Percentiles rank a stretch among this genome's conserved stretches.
These are phyloP conservation scores for Dendrolimus houi DNA, from an alignment of 2,888 invertebrate species.

Conservation along the genomic window DNA sequence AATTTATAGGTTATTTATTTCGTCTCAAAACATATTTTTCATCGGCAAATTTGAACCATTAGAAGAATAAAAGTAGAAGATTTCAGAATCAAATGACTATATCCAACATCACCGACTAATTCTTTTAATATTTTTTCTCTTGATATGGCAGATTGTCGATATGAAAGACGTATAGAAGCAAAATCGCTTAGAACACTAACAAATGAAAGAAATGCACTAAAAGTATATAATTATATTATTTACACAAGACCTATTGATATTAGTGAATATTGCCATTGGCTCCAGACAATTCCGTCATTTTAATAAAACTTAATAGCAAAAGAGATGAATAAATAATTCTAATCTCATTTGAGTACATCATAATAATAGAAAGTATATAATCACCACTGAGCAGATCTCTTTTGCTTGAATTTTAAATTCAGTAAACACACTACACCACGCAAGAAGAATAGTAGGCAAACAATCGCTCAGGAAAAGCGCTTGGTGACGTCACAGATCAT, in stretches of 20 bases:
- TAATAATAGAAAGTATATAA: conserved; percentile 41
- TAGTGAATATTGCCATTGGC: conserved; percentile 41
- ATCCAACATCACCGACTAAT: conserved; percentile 52
- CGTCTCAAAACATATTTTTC: too few relatives aligned
- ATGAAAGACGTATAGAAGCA: conserved; percentile 72
- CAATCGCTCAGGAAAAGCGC: too few relatives aligned
- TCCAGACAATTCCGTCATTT: conserved; percentile 33
- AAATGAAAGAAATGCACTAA: conserved; percentile 64
- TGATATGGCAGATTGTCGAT: conserved; percentile 84
- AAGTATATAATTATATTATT: conserved; percentile 37
- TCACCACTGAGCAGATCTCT: conserved; percentile 68
- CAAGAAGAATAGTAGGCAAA: too few relatives aligned
- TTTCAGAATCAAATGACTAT: conserved; percentile 43
- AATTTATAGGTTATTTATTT: too few relatives aligned
- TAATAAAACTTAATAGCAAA: conserved; percentile 39
- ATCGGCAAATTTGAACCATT: too few relatives aligned
- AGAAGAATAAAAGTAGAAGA: conserved; percentile 17
- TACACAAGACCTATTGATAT: conserved; percentile 47
- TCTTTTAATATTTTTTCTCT: conserved; percentile 71
- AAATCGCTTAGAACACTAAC: conserved; percentile 47
- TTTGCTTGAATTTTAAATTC: conserved; percentile 28
- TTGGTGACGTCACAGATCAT: too few relatives aligned
- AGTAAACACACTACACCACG: conserved; percentile 16
- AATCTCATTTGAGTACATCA: conserved; percentile 71
- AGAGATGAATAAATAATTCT: conserved; percentile 42